Evolutionary conservation across 2,888 invertebrate genomes (phyloP), one percentile per base, ranked within the genome.

Genomic region (Platypus cylindrus): DNA sequence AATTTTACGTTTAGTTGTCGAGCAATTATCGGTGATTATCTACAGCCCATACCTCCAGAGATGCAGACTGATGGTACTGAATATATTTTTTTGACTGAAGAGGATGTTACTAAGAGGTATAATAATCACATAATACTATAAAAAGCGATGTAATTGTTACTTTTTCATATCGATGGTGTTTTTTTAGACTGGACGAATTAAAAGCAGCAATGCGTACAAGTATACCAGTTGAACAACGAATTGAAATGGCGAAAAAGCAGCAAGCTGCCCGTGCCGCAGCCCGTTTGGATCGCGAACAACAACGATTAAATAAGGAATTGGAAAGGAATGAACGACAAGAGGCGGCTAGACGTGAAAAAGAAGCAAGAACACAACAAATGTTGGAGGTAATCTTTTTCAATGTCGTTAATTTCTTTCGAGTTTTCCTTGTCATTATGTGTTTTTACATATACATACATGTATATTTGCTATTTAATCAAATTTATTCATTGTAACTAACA

Each of bases 1-100:
- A 84, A 93, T 66, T 95, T 95, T 63, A 89, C 85, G 43, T 94
- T 91, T 66, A 89, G 84, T 50, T 81, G 89, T 26, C 80, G 86
- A 44, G 73, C 82, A 2, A 75, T 91, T 42, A 73, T 95, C 23
- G 97, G 97, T 2, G 89, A 90, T 44, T 95, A 91, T 60, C 65
- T 90, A 30, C 89, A 93, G 56, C 81, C 83, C 0, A 70, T 74
- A 25, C 68, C 72, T 3, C 71, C 68, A 3, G 70, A 68, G 36
- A 68, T 67, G 51, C 65, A 66, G 28, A 68, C 71, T 37, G 78
- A 76, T 41, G 73, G 75, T 5, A 73, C 74, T 7, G 85, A 85
- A 48, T 79, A 76, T 36, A 70, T 84, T 13, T 71, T 82, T 23
- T 71, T 89, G 56, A 75, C 77, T 22, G 87, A 90, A 48, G 73